Evolutionary conservation across 2,797 vertebrate genomes (phyloP).

Genomic region (Denticeps clupeoides): DNA sequence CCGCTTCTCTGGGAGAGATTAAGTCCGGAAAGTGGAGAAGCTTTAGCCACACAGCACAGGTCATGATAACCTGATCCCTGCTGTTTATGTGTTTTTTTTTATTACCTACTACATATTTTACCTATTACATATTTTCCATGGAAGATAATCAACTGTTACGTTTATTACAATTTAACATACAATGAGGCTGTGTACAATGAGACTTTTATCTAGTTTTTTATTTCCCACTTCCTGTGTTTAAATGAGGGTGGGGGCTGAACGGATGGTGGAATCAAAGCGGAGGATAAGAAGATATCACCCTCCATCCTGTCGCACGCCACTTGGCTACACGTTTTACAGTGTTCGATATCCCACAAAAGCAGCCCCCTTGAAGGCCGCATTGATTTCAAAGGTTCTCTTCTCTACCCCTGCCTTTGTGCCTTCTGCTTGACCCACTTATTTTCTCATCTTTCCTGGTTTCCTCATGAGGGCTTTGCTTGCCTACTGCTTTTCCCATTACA

Average conservation of each 20-base stretch:
- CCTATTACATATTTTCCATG: too few relatives aligned
- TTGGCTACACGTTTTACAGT: conserved; percentile 41
- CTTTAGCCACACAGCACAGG: too few relatives aligned
- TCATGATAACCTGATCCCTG: too few relatives aligned
- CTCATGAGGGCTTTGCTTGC: conserved; percentile 61
- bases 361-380: conserved; percentile 43
- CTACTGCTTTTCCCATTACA: conserved; percentile 58
- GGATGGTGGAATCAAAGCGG: conserved; percentile 31
- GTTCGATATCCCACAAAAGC: conserved; percentile 58
- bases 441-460: conserved; percentile 68
- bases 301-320: conserved; percentile 43
- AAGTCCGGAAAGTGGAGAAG: too few relatives aligned
- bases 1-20: too few relatives aligned
- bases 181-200: too few relatives aligned
- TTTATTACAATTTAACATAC: too few relatives aligned
- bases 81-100: too few relatives aligned
- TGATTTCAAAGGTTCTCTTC: conserved; percentile 60
- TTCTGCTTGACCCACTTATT: conserved; percentile 71
- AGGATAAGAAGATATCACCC: conserved; percentile 47
- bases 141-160: too few relatives aligned
- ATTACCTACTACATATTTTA: too few relatives aligned
- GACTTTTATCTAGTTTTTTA: conserved; percentile 20
- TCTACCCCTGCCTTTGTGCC: conserved; percentile 50
- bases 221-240: too few relatives aligned
- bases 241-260: conserved; percentile 19